These are phyloP conservation scores for Pentamera pediparva DNA, from an alignment of 53 echinoderm and acorn worm genomes.

Conservation along the genomic window DNA sequence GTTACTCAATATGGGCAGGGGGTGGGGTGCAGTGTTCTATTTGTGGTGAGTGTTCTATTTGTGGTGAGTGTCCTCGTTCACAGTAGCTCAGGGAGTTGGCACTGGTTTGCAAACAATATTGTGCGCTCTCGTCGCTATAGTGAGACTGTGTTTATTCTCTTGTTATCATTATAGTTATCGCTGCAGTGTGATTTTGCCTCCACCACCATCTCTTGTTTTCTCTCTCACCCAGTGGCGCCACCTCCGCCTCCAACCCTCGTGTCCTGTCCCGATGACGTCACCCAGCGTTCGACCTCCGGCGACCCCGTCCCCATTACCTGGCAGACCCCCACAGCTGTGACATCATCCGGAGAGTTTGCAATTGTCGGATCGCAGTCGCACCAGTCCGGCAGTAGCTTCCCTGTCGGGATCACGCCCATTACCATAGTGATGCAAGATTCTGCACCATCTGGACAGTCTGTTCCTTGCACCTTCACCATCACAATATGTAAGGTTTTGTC, in stretches of 20 bases:
- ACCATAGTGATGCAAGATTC: background rate
- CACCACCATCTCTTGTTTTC: background rate
- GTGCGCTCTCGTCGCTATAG: background rate
- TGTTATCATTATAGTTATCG: background rate
- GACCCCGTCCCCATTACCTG: background rate
- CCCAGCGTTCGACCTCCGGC: background rate
- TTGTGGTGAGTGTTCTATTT: no score
- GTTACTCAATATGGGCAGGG: no score
- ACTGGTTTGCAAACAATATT: no score
- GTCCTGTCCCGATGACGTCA: conserved; percentile 1
- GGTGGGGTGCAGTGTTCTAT: no score
- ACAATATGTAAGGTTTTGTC: background rate
- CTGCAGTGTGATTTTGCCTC: background rate
- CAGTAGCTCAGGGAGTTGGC: no score
- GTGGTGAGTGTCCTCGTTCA: no score
- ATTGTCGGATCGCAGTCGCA: background rate
- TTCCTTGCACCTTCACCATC: background rate
- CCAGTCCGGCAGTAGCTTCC: background rate
- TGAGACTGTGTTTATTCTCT: background rate
- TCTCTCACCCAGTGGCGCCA: background rate
- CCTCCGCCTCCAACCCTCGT: conserved; percentile 3
- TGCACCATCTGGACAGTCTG: background rate
- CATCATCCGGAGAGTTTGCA: background rate
- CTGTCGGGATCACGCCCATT: background rate
- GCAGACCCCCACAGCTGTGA: background rate